Evolutionary conservation across 2,888 invertebrate genomes (phyloP).

Genomic region (Cylloceria caligata): DNA sequence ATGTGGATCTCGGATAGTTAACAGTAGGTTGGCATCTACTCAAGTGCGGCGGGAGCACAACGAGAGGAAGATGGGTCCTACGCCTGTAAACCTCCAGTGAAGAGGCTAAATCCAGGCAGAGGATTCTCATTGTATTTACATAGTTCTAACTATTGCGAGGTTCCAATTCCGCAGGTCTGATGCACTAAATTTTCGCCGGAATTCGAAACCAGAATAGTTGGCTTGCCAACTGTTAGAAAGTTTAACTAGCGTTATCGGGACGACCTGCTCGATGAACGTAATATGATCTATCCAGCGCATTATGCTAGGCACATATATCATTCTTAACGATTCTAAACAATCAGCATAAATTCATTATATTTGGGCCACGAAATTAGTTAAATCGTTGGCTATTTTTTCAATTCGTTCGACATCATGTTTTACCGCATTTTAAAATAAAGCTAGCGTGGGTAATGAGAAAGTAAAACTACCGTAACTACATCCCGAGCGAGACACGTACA

Average conservation of each 20-base stretch:
- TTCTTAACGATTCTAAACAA: neutral
- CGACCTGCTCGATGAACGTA: constrained; percentile 42
- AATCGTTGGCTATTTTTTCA: neutral
- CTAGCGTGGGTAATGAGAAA: neutral
- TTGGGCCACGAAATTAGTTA: neutral
- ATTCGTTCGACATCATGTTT: neutral
- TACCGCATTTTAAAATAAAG: neutral
- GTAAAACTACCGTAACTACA: constrained; percentile 20
- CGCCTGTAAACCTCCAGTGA: constrained; percentile 3
- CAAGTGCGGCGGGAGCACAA: constrained; percentile 5
- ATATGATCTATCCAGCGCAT: constrained; percentile 30
- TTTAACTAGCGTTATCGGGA: constrained; percentile 56
- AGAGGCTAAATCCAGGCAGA: constrained; percentile 4
- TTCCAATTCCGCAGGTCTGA: constrained; percentile 22
- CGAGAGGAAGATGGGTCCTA: neutral
- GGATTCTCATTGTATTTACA: constrained; percentile 31
- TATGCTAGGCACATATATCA: neutral
- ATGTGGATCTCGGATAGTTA: constrained; percentile 9
- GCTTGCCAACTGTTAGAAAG: constrained; percentile 45
- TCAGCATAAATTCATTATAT: neutral
- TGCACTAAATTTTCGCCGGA: constrained; percentile 47
- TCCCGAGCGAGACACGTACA: constrained; percentile 6
- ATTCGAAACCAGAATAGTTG: constrained; percentile 52
- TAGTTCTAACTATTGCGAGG: constrained; percentile 22
- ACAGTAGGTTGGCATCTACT: constrained; percentile 10